phyloP scores from a whole-genome alignment of 1,140 invertebrate species.

The Procambarus clarkii region DNA sequence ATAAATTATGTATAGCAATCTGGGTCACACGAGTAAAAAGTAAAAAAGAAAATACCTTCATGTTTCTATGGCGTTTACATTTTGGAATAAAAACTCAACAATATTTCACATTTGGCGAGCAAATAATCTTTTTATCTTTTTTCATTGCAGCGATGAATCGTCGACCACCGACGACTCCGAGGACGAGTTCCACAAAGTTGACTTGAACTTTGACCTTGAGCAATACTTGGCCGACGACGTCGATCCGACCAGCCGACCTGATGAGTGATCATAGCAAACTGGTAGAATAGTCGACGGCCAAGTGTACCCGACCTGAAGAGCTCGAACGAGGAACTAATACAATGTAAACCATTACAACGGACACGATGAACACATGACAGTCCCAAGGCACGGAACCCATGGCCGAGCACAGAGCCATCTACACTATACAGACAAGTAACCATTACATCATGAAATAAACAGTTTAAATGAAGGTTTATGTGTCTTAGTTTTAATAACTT shows the following conservation, averaged over 20 bases:
- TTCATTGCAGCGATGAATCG: background rate
- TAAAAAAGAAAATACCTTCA: background rate
- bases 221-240: conserved; percentile 4
- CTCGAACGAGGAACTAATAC: too few species aligned
- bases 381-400: too few species aligned
- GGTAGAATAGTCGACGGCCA: too few species aligned
- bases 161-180: background rate
- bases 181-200: background rate
- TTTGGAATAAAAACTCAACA: background rate
- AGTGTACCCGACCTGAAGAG: too few species aligned
- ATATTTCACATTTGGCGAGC: background rate
- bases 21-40: background rate
- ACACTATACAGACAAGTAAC: too few species aligned
- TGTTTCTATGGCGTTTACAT: background rate
- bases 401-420: too few species aligned
- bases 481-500: too few species aligned
- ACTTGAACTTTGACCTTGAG: background rate
- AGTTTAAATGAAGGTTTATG: too few species aligned
- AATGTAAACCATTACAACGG: too few species aligned
- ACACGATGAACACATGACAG: too few species aligned
- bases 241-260: background rate
- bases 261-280: background rate
- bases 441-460: too few species aligned
- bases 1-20: background rate
- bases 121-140: too few species aligned